Evolutionary conservation across 2,113 vertebrate genomes (phyloP).

Genomic region (Electrona antarctica): DNA sequence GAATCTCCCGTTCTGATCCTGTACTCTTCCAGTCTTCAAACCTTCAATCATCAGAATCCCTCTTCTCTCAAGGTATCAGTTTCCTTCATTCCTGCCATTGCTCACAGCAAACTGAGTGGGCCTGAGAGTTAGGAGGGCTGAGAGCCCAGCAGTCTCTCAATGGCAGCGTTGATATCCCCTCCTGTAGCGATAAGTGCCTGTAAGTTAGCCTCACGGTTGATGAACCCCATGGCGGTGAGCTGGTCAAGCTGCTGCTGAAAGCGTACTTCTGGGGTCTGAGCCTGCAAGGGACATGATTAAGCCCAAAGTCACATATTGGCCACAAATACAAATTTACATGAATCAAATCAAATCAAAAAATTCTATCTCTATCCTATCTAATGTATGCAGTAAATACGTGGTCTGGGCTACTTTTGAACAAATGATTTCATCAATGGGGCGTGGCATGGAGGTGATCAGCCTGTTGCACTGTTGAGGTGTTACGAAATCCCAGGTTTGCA

Average conservation of each 20-base stretch:
- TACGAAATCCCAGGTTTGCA: too few species aligned
- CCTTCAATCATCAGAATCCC: neutral
- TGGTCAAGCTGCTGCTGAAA: conserved; percentile 98
- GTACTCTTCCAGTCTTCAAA: neutral
- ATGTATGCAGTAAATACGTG: too few species aligned
- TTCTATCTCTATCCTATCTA: too few species aligned
- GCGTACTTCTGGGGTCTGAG: conserved; percentile 91
- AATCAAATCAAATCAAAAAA: too few species aligned
- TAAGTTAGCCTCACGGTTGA: conserved; percentile 97
- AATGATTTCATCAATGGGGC: too few species aligned
- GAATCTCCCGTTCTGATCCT: conserved; percentile 19
- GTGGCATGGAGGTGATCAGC: too few species aligned
- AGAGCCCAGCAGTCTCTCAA: conserved; percentile 89
- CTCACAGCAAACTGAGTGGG: conserved; percentile 32
- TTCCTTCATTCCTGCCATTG: conserved; percentile 56
- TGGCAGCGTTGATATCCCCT: conserved; percentile 89
- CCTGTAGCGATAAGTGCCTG: conserved; percentile 91
- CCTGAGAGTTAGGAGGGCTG: conserved; percentile 82
- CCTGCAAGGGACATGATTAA: conserved; percentile 63
- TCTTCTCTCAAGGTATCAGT: neutral
- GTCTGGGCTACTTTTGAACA: too few species aligned
- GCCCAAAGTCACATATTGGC: too few species aligned
- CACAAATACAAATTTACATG: too few species aligned
- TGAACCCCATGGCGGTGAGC: conserved; percentile 96
- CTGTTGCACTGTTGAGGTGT: too few species aligned